Evolutionary conservation across 2,113 vertebrate species (phyloP), one percentile per base, ranked within the genome.

Genomic region (Cromileptes altivelis): DNA sequence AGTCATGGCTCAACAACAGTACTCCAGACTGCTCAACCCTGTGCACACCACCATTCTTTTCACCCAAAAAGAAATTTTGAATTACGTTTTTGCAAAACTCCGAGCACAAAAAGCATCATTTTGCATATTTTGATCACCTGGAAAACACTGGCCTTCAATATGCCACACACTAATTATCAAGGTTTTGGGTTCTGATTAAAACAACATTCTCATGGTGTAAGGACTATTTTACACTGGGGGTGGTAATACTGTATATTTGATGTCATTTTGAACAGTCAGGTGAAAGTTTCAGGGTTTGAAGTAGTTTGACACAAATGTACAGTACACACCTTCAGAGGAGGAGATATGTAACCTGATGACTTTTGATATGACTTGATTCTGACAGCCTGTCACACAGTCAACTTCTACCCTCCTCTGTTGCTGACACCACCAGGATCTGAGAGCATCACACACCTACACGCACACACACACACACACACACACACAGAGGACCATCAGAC

Each of bases 311-410:
- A 58, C 19, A 37, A 21, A 53, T 19, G 50, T 37, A 69, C 6
- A 62, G 57, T 27, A 47, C 42, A 72, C 9, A 58, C 9, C 23
- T 72, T 76, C 68, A 86, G 45, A 50, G 53, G 60, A 49, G 27
- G 40, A 68, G 25, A 63, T 53, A 30, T 82, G 53, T 64, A 42
- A 57, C 61, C 52, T 78, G 68, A 33, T 47, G 72, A 65, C n/a
- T 57, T 65, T 13, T 21, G 19, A 70, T 75, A 27, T 60, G 80
- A 78, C 64, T 70, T 33, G 30, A 60, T 72, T 61, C 18, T 80
- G 85, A 83, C 80, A 75, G 45, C 33, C 75, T 82, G 85, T 74
- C 80, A 87, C 80, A 75, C 13, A 77, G 68, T 84, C 47, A 42
- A 53, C 60, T n/a, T 81, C 78, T 68, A 53, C 30, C 70, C 27